Conservation (phyloP, 2,888 invertebrate genomes). For the Standfussiana lucernea region DNA sequence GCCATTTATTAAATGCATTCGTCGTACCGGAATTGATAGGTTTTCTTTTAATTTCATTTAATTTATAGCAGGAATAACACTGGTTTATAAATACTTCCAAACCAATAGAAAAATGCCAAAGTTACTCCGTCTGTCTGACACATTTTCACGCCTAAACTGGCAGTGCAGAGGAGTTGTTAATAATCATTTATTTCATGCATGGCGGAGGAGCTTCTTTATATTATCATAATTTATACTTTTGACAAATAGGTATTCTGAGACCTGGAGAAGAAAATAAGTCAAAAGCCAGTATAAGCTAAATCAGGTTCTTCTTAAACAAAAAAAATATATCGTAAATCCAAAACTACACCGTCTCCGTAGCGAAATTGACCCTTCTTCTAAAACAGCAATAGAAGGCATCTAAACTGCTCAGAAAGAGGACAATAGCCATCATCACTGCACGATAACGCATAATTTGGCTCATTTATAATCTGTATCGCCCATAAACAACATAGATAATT, state of each 20-base stretch:
- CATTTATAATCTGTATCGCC: conserved; percentile 48
- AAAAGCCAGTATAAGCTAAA: not conserved
- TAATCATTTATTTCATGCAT: no score
- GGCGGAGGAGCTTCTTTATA: no score
- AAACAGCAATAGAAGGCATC: conserved; percentile 40
- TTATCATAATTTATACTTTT: no score
- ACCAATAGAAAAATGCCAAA: not conserved
- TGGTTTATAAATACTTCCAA: not conserved
- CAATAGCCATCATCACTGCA: conserved; percentile 36
- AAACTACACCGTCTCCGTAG: not conserved
- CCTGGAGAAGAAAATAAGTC: not conserved
- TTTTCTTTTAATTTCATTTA: not conserved
- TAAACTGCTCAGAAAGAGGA: conserved; percentile 36
- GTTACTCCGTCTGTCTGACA: no score
- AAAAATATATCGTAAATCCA: not conserved
- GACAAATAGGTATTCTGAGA: not conserved
- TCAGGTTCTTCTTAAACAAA: not conserved
- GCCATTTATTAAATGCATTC: not conserved
- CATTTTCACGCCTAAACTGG: no score
- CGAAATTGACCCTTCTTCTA: conserved; percentile 26
- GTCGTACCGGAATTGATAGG: not conserved
- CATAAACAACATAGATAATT: conserved; percentile 52
- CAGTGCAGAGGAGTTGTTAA: no score
- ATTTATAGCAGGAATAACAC: not conserved
- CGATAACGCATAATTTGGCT: conserved; percentile 53